These are phyloP conservation scores for Drosophila sechellia DNA, from an alignment of 1,140 invertebrate genomes.

Conservation along the genomic window DNA sequence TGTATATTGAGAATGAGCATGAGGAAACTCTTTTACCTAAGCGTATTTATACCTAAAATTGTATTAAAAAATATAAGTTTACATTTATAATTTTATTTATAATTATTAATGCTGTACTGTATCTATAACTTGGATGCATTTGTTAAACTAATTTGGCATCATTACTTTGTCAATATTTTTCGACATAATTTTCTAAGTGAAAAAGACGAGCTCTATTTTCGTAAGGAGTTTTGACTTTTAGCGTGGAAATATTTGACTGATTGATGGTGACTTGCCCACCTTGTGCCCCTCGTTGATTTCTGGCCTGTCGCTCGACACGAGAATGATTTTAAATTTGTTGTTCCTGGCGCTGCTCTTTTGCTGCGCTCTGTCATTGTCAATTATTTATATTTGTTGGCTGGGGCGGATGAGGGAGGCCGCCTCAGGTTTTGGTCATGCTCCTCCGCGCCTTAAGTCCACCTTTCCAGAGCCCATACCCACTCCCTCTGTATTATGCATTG, in stretches of 20 bases:
- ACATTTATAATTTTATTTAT: too few species aligned
- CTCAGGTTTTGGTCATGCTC: conserved; percentile 42
- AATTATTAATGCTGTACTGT: too few species aligned
- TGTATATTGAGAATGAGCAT: neutral
- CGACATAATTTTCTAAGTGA: neutral
- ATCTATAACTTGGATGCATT: too few species aligned
- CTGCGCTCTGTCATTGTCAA: conserved; percentile 76
- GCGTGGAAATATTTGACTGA: conserved; percentile 42
- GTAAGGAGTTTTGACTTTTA: conserved; percentile 33
- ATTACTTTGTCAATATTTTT: conserved; percentile 14
- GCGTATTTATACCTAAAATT: neutral
- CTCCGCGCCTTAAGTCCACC: neutral
- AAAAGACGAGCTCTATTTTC: conserved; percentile 5
- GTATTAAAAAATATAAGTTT: too few species aligned
- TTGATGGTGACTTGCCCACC: conserved; percentile 25
- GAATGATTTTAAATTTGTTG: conserved; percentile 81
- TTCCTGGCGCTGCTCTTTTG: conserved; percentile 52
- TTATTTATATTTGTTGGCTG: conserved; percentile 29
- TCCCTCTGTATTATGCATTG: conserved; percentile 27
- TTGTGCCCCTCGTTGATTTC: conserved; percentile 20
- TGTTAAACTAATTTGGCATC: conserved; percentile 9
- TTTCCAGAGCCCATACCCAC: neutral
- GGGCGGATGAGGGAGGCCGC: conserved; percentile 37
- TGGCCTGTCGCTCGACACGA: conserved; percentile 56
- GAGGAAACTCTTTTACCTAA: neutral